Evolutionary conservation across 2,113 vertebrate species (phyloP).

Genomic region (Peromyscus polionotus): DNA sequence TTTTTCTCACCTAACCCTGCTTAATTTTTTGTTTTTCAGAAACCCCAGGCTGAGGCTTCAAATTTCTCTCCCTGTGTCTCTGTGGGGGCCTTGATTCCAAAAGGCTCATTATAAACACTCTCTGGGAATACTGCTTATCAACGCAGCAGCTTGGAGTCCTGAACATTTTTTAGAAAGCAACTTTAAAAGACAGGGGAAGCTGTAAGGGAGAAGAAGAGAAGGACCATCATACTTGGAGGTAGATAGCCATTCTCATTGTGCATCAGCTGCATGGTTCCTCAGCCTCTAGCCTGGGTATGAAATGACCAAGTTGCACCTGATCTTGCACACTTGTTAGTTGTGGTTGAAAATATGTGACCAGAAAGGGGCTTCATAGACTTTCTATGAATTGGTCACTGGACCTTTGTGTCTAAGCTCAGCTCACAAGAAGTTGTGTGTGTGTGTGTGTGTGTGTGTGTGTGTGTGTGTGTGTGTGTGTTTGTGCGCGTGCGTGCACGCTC

Average conservation of each 20-base stretch:
- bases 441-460: neutral
- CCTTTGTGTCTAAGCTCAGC: neutral
- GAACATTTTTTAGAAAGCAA: neutral
- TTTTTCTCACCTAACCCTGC: neutral
- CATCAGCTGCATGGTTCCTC: neutral
- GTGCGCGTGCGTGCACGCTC: fast-evolving
- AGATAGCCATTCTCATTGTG: neutral
- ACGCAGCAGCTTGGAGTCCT: neutral
- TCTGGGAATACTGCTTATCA: neutral
- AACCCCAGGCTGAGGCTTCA: slow-evolving; percentile 7
- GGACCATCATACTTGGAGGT: no score
- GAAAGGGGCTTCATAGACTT: neutral
- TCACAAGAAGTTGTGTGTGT: neutral
- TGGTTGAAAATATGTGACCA: neutral
- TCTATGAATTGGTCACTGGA: neutral
- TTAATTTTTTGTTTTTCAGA: neutral
- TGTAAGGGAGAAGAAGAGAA: neutral
- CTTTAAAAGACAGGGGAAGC: neutral
- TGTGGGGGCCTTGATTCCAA: neutral
- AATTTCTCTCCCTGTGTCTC: neutral
- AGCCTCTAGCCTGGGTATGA: neutral
- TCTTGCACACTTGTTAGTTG: neutral
- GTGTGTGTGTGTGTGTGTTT: fast-evolving
- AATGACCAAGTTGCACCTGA: neutral
- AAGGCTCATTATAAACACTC: neutral